Conservation (phyloP, 2,888 invertebrate genomes). For the Drosophila dives region DNA sequence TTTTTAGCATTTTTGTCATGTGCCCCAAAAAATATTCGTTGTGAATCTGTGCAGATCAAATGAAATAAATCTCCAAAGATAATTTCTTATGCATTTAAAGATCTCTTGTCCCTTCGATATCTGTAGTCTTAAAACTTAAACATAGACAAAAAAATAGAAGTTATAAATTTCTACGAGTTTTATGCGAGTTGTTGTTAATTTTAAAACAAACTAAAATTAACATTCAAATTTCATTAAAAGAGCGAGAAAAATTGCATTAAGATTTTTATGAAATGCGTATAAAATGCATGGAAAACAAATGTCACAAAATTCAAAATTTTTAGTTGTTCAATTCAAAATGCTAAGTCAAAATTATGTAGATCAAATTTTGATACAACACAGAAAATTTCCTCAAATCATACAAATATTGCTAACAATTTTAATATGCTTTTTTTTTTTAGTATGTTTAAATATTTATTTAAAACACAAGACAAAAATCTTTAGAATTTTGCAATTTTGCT, state of each 20-base stretch:
- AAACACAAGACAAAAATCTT: background rate
- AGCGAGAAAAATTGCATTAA: background rate
- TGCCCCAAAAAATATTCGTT: background rate
- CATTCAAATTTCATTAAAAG: background rate
- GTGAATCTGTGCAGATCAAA: constrained; percentile 3
- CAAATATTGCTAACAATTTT: background rate
- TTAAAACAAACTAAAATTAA: fast-evolving
- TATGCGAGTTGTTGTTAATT: background rate
- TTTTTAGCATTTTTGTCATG: constrained; percentile 1
- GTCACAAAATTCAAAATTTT: background rate
- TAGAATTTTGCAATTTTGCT: background rate
- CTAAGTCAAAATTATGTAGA: background rate
- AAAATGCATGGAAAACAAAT: background rate
- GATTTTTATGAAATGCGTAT: background rate
- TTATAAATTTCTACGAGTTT: background rate
- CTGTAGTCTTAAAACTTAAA: too few relatives aligned
- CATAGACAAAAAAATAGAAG: background rate
- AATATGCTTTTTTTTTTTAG: background rate
- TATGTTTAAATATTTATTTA: background rate
- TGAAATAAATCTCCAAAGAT: background rate
- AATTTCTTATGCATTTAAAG: background rate
- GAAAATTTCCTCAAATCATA: background rate
- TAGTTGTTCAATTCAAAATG: background rate
- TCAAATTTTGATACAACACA: background rate
- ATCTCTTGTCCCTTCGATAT: background rate